Evolutionary conservation across 2,888 invertebrate species (phyloP).

Genomic region (Bellardia pandia): DNA sequence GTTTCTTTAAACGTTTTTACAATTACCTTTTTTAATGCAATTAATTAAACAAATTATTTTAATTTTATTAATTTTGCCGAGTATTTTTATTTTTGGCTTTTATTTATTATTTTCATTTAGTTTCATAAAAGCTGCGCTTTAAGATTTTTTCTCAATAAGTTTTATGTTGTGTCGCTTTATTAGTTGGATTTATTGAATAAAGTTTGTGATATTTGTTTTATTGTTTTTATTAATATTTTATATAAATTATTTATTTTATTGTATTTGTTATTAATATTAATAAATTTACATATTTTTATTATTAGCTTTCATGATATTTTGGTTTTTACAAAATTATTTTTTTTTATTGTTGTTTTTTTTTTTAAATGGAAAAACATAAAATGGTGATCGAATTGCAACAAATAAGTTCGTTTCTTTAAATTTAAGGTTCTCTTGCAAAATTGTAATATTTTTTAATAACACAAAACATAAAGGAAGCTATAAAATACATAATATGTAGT

Average conservation of each 20-base stretch:
- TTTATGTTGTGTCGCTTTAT: constrained; percentile 60
- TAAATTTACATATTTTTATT: constrained; percentile 58
- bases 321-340: constrained; percentile 34
- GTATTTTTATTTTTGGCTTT: constrained; percentile 51
- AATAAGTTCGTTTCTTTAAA: background rate
- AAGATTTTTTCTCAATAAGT: constrained; percentile 36
- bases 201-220: constrained; percentile 55
- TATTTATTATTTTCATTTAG: constrained; percentile 45
- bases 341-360: background rate
- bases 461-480: constrained; percentile 43
- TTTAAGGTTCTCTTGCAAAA: background rate
- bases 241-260: constrained; percentile 55
- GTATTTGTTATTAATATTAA: constrained; percentile 49
- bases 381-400: constrained; percentile 14
- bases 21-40: background rate
- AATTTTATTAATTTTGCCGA: constrained; percentile 31
- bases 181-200: constrained; percentile 50
- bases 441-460: constrained; percentile 3
- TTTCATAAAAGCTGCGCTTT: constrained; percentile 69
- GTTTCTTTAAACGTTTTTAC: background rate
- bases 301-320: constrained; percentile 29
- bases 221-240: constrained; percentile 18
- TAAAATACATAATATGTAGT: constrained; percentile 16
- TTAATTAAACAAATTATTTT: background rate
- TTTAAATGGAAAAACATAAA: constrained; percentile 10